These are phyloP conservation scores for Trematomus loennbergii DNA, from an alignment of 2,113 vertebrate genomes.

Conservation along the genomic window DNA sequence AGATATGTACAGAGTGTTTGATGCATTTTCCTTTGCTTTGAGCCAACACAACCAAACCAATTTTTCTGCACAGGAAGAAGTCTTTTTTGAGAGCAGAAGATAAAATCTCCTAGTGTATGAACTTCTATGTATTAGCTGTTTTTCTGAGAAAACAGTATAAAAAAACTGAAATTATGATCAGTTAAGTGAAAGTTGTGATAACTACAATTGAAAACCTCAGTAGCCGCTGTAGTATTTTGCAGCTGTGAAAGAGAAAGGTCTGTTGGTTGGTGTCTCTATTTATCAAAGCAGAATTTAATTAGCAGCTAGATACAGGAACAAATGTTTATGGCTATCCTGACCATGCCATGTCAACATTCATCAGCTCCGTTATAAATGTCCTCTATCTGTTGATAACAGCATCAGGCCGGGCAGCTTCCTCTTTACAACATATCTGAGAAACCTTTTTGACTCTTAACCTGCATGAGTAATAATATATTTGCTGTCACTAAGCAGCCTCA, in stretches of 20 bases:
- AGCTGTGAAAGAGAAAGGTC: conserved; percentile 5
- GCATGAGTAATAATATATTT: conserved; percentile 30
- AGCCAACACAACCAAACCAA: no score
- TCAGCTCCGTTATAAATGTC: conserved; percentile 71
- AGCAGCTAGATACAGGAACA: conserved; percentile 64
- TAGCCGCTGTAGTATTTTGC: conserved; percentile 6
- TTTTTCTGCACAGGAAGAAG: no score
- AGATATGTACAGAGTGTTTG: no score
- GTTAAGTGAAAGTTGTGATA: background rate
- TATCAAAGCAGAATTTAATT: conserved; percentile 79
- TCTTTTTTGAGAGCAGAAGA: no score
- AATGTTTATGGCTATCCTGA: conserved; percentile 59
- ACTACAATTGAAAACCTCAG: background rate
- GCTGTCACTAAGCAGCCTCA: conserved; percentile 28
- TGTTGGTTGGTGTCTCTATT: conserved; percentile 64
- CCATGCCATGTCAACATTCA: conserved; percentile 61
- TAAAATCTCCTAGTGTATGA: no score
- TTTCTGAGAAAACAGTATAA: no score
- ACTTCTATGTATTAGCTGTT: no score
- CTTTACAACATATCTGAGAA: conserved; percentile 26
- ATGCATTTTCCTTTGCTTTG: no score
- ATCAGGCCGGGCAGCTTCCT: conserved; percentile 4
- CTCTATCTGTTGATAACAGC: conserved; percentile 52
- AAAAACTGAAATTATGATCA: background rate
- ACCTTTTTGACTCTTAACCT: conserved; percentile 25